Base-by-base conservation (phyloP, 2,888 invertebrate genomes). In the Gortyna flavago region DNA sequence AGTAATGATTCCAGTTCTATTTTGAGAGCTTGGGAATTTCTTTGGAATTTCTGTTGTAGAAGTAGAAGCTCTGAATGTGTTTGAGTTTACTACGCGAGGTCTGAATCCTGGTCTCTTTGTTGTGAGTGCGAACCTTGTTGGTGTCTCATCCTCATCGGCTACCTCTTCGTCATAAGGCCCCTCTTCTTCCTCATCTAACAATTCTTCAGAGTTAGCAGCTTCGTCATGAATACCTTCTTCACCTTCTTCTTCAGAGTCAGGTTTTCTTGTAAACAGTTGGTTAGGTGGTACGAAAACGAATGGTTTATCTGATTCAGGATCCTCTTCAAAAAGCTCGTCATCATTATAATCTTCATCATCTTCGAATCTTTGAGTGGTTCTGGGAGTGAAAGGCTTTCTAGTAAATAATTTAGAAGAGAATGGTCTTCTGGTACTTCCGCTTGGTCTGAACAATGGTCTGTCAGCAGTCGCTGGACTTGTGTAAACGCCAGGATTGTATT, bases 401-500 rank as follows among this genome's bases (percentile, higher is more conserved):
- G 95, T 94, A 73, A 96, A 95, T 44, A 94, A 90, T 86, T 94
- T 92, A 6, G 92, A 92, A 41, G 94, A 92, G 76, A 95, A 95
- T 44, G 95, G 96, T 88, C 94, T 92, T 86, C 94, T 93, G 9
- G 96, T 93, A n/a, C 57, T 79, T 35, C 67, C 82, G 35, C 90
- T 86, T 68, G 93, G 91, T 85, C 89, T 93, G 66, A 95, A 92
- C 32, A 93, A 88, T 59, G 93, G 91, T 86, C 93, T 93, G 13
- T 95, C 95, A 51, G 92, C 90, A 11, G 96, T 92, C 6, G 95
- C 89, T 59, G 97, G 97, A 73, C 96, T 97, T 29, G 97, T 97
- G 70, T 96, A 97, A 9, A 91, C 95, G 38, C 97, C 96, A 67
- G 94, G 95, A 83, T 96, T 97, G 85, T 93, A 97, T 91, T 96